Conservation (phyloP, 1,140 invertebrate genomes). For the Pseudobourletiella spinata region DNA sequence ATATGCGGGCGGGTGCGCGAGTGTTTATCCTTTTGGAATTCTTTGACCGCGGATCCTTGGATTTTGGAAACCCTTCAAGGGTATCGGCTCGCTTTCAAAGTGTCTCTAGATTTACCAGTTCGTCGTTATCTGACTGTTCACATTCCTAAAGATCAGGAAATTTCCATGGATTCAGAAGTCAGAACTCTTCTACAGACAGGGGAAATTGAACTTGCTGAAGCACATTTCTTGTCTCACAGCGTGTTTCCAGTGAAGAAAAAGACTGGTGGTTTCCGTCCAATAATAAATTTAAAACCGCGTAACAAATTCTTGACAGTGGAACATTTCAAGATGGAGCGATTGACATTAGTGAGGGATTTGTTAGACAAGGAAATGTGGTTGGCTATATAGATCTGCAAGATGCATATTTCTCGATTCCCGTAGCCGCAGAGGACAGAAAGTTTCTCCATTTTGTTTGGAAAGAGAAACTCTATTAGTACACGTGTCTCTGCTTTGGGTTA, state of each 20-base stretch:
- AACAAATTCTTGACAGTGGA: not conserved
- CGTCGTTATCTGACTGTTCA: not conserved
- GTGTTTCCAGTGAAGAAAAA: not conserved
- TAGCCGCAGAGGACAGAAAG: slow-evolving; percentile 1
- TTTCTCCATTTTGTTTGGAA: slow-evolving; percentile 20
- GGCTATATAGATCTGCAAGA: slow-evolving; percentile 22
- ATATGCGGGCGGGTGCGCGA: not conserved
- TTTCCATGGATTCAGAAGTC: not conserved
- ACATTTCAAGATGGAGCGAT: slow-evolving; percentile 10
- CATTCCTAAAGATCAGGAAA: not conserved
- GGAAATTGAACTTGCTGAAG: not conserved
- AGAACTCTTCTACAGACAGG: not conserved
- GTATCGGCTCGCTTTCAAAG: not conserved
- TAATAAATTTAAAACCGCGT: not conserved
- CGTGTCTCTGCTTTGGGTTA: slow-evolving; percentile 14
- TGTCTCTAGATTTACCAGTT: not conserved
- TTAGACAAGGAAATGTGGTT: not conserved
- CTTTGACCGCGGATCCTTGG: not conserved
- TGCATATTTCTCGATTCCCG: slow-evolving; percentile 14
- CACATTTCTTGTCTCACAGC: not conserved
- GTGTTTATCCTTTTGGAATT: not conserved
- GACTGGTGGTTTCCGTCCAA: not conserved
- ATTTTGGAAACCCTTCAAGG: not conserved
- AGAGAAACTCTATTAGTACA: slow-evolving; percentile 1
- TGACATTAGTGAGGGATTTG: not conserved